Conservation (phyloP, 1,140 invertebrate species). For the Copidosoma floridanum region DNA sequence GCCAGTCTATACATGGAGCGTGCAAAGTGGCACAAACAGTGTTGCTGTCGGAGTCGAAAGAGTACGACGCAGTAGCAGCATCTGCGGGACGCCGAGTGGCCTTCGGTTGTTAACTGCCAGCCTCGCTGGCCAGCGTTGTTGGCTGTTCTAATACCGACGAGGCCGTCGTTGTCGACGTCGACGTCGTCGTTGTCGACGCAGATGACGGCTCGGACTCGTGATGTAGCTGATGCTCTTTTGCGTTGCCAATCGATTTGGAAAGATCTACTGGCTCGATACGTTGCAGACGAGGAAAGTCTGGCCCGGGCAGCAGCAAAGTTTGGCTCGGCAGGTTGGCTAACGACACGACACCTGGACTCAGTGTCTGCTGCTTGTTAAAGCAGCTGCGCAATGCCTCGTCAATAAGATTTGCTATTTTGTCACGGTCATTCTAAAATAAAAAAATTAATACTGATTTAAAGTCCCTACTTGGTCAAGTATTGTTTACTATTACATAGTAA, state of each 20-base stretch:
- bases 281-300: constrained; percentile 49
- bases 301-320: constrained; percentile 47
- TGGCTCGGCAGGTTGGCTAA: constrained; percentile 53
- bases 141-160: neutral
- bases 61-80: no score
- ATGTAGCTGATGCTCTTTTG: constrained; percentile 13
- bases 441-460: constrained; percentile 17
- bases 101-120: constrained; percentile 54
- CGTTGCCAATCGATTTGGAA: no score
- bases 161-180: neutral
- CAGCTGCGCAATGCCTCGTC: constrained; percentile 54
- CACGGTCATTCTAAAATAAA: constrained; percentile 56
- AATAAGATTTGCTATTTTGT: constrained; percentile 56
- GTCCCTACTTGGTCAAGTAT: no score
- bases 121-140: constrained; percentile 33
- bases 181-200: no score
- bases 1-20: constrained; percentile 58
- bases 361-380: constrained; percentile 51
- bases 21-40: constrained; percentile 57
- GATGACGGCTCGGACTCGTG: no score
- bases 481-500: no score
- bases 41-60: no score
- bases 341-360: constrained; percentile 49
- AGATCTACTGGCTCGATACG: constrained; percentile 46
- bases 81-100: neutral